These are phyloP conservation scores for Pteromalus puparum DNA, from an alignment of 1,140 invertebrate genomes.

Conservation along the genomic window DNA sequence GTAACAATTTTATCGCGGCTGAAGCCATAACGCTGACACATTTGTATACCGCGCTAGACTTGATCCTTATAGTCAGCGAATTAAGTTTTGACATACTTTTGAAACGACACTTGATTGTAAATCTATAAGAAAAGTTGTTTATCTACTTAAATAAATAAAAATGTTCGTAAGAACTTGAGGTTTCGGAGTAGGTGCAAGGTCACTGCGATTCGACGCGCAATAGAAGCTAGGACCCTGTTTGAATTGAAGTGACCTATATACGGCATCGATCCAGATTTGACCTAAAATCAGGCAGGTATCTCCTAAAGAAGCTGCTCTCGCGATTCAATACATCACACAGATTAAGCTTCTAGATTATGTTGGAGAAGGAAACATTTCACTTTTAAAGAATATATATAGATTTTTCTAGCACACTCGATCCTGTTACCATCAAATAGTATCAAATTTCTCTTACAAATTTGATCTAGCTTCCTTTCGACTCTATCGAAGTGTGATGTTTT, in stretches of 20 bases:
- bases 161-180: background rate
- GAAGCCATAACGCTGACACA: conserved; percentile 21
- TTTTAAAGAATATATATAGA: background rate
- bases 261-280: conserved; percentile 1
- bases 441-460: background rate
- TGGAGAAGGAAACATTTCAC: background rate
- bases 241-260: background rate
- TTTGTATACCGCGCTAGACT: conserved; percentile 4
- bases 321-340: background rate
- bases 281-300: background rate
- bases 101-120: background rate
- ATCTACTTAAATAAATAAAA: too few species aligned
- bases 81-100: conserved; percentile 21
- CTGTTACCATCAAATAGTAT: background rate
- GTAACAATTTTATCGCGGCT: conserved; percentile 7
- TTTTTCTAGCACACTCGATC: background rate
- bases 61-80: background rate
- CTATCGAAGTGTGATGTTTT: background rate
- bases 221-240: too few species aligned
- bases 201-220: background rate
- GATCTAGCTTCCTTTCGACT: background rate
- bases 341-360: background rate
- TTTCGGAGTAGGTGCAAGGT: background rate
- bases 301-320: background rate
- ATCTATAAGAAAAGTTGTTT: too few species aligned